phyloP scores from a whole-genome alignment of 2,113 vertebrate genomes.

The Porphyrio hochstetteri region DNA sequence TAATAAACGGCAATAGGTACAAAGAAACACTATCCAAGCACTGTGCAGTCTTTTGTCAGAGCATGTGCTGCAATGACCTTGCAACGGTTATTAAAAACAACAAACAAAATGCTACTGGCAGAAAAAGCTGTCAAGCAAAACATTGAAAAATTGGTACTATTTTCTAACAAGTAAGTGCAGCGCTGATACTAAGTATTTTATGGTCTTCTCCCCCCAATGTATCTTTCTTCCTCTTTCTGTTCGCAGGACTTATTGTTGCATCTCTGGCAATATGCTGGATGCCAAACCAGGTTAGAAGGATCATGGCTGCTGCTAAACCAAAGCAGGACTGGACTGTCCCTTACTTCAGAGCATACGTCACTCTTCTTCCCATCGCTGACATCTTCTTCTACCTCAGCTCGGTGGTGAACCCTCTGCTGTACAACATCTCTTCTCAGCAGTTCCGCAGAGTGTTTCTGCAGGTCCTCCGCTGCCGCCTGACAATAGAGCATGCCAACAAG shows the following conservation, averaged over 20 bases:
- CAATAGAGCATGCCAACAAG: conserved; percentile 83
- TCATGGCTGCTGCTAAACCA: conserved; percentile 87
- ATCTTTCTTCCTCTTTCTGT: not conserved
- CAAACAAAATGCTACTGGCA: conserved; percentile 46
- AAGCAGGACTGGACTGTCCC: conserved; percentile 82
- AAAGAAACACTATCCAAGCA: conserved; percentile 55
- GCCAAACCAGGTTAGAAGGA: conserved; percentile 89
- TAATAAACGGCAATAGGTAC: conserved; percentile 53
- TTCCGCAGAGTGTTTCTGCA: conserved; percentile 89
- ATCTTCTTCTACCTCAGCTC: conserved; percentile 97
- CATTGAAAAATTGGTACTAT: conserved; percentile 57
- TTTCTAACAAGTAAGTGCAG: conserved; percentile 61
- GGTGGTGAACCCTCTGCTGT: conserved; percentile 91
- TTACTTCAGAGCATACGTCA: conserved; percentile 84
- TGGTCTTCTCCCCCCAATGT: not conserved
- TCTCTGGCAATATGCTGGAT: conserved; percentile 90
- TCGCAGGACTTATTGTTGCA: conserved; percentile 86
- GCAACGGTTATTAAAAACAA: conserved; percentile 49
- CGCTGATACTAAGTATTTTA: not conserved
- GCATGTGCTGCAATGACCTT: conserved; percentile 53
- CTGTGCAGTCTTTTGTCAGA: conserved; percentile 54
- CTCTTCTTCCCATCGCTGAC: conserved; percentile 84
- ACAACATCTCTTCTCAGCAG: conserved; percentile 91
- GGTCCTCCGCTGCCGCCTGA: conserved; percentile 84
- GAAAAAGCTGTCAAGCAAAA: conserved; percentile 69